phyloP scores from a whole-genome alignment of 2,888 invertebrate genomes.

The Carcina quercana region DNA sequence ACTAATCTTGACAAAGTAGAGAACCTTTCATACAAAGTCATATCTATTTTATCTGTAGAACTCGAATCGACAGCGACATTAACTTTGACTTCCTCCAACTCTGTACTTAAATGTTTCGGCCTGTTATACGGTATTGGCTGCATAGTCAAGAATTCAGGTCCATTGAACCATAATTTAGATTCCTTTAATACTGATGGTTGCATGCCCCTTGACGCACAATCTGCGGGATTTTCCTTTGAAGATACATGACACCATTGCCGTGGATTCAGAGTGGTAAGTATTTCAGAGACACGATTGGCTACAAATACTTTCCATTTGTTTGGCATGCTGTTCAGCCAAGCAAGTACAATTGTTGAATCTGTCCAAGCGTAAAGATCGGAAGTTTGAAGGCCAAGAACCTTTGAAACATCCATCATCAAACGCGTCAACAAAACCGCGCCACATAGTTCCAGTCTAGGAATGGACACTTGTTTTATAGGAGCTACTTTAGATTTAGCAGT shows the following conservation, averaged over 20 bases:
- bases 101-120: not conserved
- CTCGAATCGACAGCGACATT: no score
- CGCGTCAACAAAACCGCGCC: conserved; percentile 10
- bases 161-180: conserved; percentile 15
- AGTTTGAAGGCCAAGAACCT: not conserved
- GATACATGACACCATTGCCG: conserved; percentile 6
- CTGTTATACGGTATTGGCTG: not conserved
- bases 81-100: not conserved
- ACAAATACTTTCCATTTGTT: conserved; percentile 4
- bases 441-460: conserved; percentile 12
- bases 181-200: conserved; percentile 1
- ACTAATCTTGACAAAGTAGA: no score
- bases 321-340: conserved; percentile 3
- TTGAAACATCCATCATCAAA: conserved; percentile 7
- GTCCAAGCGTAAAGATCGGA: conserved; percentile 13
- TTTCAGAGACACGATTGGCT: conserved; percentile 6
- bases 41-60: no score
- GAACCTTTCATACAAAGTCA: no score
- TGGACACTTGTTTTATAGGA: conserved; percentile 5
- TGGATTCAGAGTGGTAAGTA: conserved; percentile 1
- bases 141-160: conserved; percentile 4
- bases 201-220: conserved; percentile 6
- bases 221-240: not conserved
- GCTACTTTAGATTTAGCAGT: conserved; percentile 4
- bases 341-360: conserved; percentile 13